These are phyloP conservation scores for Macroteleia sp. DNA, from an alignment of 2,888 invertebrate genomes.

Conservation along the genomic window DNA sequence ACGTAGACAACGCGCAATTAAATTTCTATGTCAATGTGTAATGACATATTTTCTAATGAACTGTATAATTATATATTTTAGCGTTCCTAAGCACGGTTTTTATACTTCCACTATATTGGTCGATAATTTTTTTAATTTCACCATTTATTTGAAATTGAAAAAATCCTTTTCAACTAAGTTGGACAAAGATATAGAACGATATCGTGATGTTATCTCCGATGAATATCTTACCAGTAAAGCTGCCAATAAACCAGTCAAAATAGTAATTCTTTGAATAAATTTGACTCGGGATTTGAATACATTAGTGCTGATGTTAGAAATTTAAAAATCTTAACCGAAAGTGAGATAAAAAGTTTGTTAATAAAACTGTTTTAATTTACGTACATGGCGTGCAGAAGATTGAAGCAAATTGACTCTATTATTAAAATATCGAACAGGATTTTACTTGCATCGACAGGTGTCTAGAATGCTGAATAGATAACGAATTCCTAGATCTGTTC, in stretches of 20 bases:
- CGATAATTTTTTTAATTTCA: background rate
- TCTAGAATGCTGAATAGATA: constrained; percentile 22
- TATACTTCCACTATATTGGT: constrained; percentile 1
- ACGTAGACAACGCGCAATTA: constrained; percentile 32
- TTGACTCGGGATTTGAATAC: constrained; percentile 41
- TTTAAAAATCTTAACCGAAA: constrained; percentile 5
- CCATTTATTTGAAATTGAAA: constrained; percentile 24
- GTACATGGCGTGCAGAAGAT: constrained; percentile 19
- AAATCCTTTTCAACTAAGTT: constrained; percentile 8
- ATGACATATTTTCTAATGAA: constrained; percentile 54
- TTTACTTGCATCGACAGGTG: constrained; percentile 40
- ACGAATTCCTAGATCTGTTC: constrained; percentile 55
- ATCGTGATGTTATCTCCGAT: constrained; percentile 34
- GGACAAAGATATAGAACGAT: constrained; percentile 22
- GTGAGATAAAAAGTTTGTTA: constrained; percentile 19
- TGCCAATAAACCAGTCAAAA: constrained; percentile 58
- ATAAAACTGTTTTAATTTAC: constrained; percentile 29
- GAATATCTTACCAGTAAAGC: constrained; percentile 25
- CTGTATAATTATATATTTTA: constrained; percentile 45
- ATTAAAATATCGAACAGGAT: constrained; percentile 1
- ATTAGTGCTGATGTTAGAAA: constrained; percentile 20
- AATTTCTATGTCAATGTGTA: constrained; percentile 51
- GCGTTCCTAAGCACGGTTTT: constrained; percentile 4
- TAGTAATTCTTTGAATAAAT: constrained; percentile 44
- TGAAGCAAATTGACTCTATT: constrained; percentile 1